Conservation (phyloP, 2,113 vertebrate species). For the Ciconia stormi region DNA sequence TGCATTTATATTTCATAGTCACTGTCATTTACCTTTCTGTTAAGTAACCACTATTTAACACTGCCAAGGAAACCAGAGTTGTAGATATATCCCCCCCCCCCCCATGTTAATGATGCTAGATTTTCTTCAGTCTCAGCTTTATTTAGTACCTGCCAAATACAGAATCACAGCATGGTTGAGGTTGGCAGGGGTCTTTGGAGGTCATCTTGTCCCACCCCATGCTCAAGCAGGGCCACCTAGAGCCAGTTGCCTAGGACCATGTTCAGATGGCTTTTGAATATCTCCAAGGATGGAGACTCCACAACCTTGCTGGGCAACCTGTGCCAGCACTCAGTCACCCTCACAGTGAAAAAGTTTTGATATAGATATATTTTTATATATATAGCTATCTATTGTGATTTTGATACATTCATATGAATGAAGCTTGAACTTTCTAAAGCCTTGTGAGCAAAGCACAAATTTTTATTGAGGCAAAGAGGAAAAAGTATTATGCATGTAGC, state of each 20-base stretch:
- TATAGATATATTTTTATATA: background rate
- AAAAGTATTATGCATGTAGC: background rate
- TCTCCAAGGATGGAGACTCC: background rate
- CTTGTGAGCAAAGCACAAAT: background rate
- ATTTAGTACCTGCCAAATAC: background rate
- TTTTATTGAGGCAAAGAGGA: background rate
- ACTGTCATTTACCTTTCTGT: background rate
- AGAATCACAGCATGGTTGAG: background rate
- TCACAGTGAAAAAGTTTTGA: background rate
- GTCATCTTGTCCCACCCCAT: background rate
- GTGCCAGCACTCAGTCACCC: background rate
- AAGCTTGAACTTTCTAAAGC: background rate
- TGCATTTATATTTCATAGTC: background rate
- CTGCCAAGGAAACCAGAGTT: background rate
- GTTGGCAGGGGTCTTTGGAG: background rate
- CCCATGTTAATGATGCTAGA: background rate
- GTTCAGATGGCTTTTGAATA: background rate
- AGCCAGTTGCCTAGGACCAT: background rate
- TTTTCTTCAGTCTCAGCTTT: background rate
- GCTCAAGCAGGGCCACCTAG: background rate
- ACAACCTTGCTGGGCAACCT: background rate
- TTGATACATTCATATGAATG: background rate
- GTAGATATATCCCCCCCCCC: background rate
- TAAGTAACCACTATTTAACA: background rate
- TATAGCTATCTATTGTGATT: background rate